Evolutionary conservation across 30 jellyfish, hydroid and myxozoan species (phyloP).

Genomic region (Morbakka virulenta): DNA sequence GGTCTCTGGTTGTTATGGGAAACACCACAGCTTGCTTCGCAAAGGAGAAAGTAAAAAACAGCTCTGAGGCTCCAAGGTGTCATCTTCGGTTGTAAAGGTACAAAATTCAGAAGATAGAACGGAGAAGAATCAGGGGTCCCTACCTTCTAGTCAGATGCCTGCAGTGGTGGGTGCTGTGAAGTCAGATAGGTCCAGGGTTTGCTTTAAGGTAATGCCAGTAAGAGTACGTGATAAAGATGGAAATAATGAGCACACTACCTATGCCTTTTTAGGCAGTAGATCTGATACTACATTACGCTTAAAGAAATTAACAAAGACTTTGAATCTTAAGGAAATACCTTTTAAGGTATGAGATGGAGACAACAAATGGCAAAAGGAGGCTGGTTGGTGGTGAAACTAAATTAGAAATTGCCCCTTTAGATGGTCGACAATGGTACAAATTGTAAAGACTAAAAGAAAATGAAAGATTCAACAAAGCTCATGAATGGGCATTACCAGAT

Average conservation of each 20-base stretch:
- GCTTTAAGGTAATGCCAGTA: background rate
- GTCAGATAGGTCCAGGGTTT: background rate
- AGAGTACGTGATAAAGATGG: background rate
- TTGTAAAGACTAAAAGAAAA: background rate
- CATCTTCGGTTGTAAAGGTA: background rate
- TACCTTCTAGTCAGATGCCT: background rate
- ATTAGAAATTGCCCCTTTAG: background rate
- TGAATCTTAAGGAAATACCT: background rate
- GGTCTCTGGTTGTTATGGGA: background rate
- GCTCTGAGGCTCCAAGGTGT: background rate
- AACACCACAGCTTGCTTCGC: background rate
- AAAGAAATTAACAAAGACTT: background rate
- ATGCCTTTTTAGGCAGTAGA: background rate
- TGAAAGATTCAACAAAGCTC: background rate
- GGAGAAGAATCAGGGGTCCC: background rate
- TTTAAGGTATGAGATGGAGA: background rate
- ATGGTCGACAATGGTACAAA: background rate
- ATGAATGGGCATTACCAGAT: background rate
- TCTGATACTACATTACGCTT: background rate
- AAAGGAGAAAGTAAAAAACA: background rate
- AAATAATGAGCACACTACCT: background rate
- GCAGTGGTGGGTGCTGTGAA: background rate
- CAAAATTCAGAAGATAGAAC: background rate
- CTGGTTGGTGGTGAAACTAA: background rate
- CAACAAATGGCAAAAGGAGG: background rate